These are phyloP conservation scores for Meiosimyza decipiens DNA, from an alignment of 2,888 invertebrate species.

Conservation along the genomic window DNA sequence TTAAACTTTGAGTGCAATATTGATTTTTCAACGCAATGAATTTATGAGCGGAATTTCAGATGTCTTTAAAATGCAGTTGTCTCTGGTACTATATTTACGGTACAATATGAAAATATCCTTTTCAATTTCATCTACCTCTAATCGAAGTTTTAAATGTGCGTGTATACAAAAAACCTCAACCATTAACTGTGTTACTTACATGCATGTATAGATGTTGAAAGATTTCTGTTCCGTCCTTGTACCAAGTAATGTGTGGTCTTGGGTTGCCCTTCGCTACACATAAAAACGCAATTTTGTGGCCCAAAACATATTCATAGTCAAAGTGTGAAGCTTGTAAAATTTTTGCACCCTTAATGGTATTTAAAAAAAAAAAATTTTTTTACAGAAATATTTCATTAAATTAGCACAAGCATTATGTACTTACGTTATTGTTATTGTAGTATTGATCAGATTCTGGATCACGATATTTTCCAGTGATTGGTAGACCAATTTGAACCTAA, in stretches of 20 bases:
- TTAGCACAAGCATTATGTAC: conserved; percentile 34
- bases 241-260: conserved; percentile 93
- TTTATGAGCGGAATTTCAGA: not conserved
- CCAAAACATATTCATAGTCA: conserved; percentile 92
- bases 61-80: too few species aligned
- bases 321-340: conserved; percentile 90
- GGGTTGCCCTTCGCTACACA: conserved; percentile 92
- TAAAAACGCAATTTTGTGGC: conserved; percentile 93
- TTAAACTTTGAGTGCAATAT: too few species aligned
- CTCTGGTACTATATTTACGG: not conserved
- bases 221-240: conserved; percentile 93
- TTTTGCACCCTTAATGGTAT: conserved; percentile 80
- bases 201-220: conserved; percentile 89
- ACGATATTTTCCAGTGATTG: conserved; percentile 88
- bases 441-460: conserved; percentile 92
- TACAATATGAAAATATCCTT: too few species aligned
- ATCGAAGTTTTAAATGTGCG: not conserved
- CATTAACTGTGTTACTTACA: conserved; percentile 69
- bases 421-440: conserved; percentile 85
- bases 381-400: not conserved
- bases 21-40: not conserved
- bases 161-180: too few species aligned
- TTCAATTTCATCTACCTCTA: too few species aligned
- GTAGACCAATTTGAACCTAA: conserved; percentile 85
- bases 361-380: conserved; percentile 11